These are phyloP conservation scores for Forbesichthys papilliferus DNA, from an alignment of 2,113 vertebrate genomes.

Conservation along the genomic window DNA sequence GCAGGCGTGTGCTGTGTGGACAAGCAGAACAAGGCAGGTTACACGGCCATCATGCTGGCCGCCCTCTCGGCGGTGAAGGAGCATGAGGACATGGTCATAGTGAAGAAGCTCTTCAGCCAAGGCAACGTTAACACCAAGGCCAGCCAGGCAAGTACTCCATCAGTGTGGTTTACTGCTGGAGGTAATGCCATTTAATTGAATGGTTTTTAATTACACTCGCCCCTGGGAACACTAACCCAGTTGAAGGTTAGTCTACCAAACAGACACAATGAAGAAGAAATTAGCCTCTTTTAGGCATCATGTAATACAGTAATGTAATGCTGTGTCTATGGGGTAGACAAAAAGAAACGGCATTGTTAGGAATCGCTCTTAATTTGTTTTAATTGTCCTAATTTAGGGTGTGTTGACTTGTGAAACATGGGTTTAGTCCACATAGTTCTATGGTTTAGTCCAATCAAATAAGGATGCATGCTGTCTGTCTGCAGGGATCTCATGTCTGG, in stretches of 20 bases:
- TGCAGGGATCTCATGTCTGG: constrained; percentile 23
- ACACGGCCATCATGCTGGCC: constrained; percentile 93
- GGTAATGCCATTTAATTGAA: not conserved
- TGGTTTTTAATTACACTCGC: not conserved
- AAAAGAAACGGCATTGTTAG: no score
- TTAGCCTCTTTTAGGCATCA: no score
- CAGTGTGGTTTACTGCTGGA: not conserved
- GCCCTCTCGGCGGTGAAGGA: constrained; percentile 84
- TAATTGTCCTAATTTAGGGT: no score
- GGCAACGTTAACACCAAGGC: constrained; percentile 92
- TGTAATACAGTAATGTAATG: no score
- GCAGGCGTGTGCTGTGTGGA: constrained; percentile 87
- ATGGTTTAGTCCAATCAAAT: constrained; percentile 5
- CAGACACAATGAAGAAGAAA: no score
- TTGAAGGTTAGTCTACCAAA: no score
- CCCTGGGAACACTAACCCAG: not conserved
- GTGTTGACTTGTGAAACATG: no score
- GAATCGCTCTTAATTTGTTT: no score
- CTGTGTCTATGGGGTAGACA: no score
- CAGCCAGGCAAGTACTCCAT: constrained; percentile 80
- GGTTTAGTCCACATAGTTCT: not conserved
- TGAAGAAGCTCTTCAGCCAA: constrained; percentile 85
- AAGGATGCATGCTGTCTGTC: constrained; percentile 15
- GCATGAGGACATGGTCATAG: constrained; percentile 84
- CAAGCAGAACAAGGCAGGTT: constrained; percentile 93